Evolutionary conservation across 2,888 invertebrate species (phyloP), one percentile per base, ranked within the genome.

Genomic region (Cremastobaeus sp.): DNA sequence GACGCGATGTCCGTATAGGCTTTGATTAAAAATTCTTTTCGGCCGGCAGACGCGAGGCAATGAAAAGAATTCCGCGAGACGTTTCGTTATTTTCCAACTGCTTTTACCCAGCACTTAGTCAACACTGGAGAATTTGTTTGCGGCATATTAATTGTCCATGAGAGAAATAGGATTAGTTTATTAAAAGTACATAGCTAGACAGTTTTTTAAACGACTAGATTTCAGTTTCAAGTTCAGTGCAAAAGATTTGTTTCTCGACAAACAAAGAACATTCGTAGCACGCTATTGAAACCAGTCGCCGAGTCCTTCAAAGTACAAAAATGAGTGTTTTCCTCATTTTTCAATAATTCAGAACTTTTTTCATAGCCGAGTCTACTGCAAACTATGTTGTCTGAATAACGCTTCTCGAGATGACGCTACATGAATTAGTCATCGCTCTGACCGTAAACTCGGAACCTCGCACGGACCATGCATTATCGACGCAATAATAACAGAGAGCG

Each of bases 21-120:
- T 34, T 15, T 4, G 25, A 45, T 57, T 35, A 57, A 57, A 45
- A 57, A 57, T 57, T 57, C 57, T 57, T 57, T 45, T 45, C 32
- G 9, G n/a, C 11, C 2, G 9, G 3, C 21, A 35, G 17, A 50
- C 35, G 20, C 14, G 21, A 48, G 20, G 8, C 12, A 48, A 8
- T 30, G 35, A 50, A 50, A 35, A 21, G 50, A 35, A 35, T 35
- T 35, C 21, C 14, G 8, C 11, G 1, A 12, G 28, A 48, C 17
- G 1, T 18, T 48, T 47, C 25, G 5, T 17, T 20, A 3, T 14
- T 32, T 11, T n/a, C 32, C 11, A 18, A 17, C 1, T 8, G 15
- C 9, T 15, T 15, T 9, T n/a, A n/a, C n/a, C n/a, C n/a, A n/a
- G n/a, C n/a, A n/a, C n/a, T n/a, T n/a, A n/a, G n/a, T n/a, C n/a